phyloP scores from a whole-genome alignment of 2,888 invertebrate genomes.

The Eilema sororculum region DNA sequence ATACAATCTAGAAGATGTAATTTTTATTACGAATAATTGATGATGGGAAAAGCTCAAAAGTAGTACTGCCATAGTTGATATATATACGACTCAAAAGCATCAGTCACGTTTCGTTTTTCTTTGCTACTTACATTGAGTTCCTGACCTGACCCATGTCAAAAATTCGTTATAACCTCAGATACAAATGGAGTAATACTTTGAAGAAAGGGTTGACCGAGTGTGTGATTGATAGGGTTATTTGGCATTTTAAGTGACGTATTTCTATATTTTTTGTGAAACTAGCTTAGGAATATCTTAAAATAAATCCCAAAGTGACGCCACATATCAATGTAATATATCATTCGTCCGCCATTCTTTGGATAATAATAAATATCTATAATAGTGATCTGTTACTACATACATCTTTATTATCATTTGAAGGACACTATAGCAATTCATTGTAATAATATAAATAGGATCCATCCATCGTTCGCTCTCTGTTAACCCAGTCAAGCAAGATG shows the following conservation, averaged over 20 bases:
- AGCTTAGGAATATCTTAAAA: background rate
- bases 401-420: background rate
- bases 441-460: background rate
- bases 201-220: background rate
- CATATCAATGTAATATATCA: background rate
- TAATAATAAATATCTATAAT: background rate
- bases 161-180: background rate
- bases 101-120: conserved; percentile 8
- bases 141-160: conserved; percentile 12
- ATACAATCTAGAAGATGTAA: background rate
- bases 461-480: background rate
- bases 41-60: background rate
- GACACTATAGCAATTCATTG: background rate
- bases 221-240: conserved; percentile 1
- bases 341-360: background rate
- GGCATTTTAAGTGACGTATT: conserved; percentile 1
- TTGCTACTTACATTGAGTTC: conserved; percentile 1
- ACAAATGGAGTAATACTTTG: conserved; percentile 5
- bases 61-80: background rate
- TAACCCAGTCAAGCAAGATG: too few relatives aligned
- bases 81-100: background rate
- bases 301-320: background rate
- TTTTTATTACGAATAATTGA: too few relatives aligned
- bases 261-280: background rate
- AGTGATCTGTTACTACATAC: background rate